Conservation (phyloP, 2,113 vertebrate species). For the Bucco capensis region DNA sequence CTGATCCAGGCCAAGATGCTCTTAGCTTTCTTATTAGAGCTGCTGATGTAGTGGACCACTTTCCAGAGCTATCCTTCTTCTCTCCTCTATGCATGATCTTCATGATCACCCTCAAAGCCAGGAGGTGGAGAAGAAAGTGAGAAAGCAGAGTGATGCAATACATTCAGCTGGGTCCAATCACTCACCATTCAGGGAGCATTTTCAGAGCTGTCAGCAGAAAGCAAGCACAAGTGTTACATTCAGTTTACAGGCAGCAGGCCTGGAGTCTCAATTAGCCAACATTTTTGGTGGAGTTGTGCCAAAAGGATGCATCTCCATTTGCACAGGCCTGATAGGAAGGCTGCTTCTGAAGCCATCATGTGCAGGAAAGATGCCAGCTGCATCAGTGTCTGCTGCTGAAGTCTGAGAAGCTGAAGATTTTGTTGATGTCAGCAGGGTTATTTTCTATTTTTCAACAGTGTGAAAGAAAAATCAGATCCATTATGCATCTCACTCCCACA, state of each 20-base stretch:
- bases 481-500: neutral
- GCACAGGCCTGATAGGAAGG: fast-evolving
- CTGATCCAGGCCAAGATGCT: too few relatives aligned
- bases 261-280: neutral
- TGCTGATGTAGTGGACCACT: too few relatives aligned
- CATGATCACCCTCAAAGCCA: neutral
- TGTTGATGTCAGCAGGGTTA: neutral
- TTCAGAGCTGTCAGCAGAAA: constrained; percentile 10
- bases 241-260: neutral
- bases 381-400: neutral
- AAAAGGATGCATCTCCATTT: neutral
- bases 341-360: neutral
- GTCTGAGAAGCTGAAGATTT: neutral
- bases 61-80: neutral
- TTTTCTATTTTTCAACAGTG: constrained; percentile 24
- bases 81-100: neutral
- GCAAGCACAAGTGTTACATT: neutral
- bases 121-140: neutral
- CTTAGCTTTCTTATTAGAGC: too few relatives aligned
- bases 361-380: neutral
- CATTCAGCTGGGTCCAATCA: neutral
- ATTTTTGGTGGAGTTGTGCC: neutral
- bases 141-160: neutral
- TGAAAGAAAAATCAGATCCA: neutral
- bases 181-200: neutral